Evolutionary conservation across 2,888 invertebrate species (phyloP).

Genomic region (Lasioglossum marginatum): DNA sequence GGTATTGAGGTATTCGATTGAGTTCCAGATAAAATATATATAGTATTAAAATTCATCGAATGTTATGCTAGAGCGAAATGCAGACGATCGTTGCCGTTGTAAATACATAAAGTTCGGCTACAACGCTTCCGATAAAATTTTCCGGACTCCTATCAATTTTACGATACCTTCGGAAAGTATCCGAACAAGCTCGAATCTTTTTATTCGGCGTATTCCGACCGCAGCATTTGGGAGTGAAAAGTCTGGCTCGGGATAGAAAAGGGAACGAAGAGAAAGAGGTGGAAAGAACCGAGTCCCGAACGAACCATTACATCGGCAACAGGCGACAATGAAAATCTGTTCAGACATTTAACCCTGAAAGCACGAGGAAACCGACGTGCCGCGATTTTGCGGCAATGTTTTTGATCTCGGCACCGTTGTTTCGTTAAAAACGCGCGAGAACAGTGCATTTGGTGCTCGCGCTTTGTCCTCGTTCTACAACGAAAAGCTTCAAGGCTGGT

Average conservation of each 20-base stretch:
- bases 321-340: constrained; percentile 47
- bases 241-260: neutral
- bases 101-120: neutral
- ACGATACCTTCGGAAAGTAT: neutral
- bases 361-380: constrained; percentile 25
- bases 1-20: neutral
- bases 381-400: constrained; percentile 46
- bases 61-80: neutral
- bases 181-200: constrained; percentile 8
- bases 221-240: neutral
- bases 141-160: neutral
- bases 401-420: constrained; percentile 58
- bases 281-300: constrained; percentile 35
- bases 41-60: neutral
- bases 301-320: constrained; percentile 53
- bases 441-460: constrained; percentile 43
- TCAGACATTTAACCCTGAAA: constrained; percentile 59
- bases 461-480: constrained; percentile 26
- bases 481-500: constrained; percentile 31
- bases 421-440: constrained; percentile 52
- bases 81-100: neutral
- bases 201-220: neutral
- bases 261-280: neutral
- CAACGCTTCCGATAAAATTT: neutral
- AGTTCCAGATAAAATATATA: neutral